Evolutionary conservation across 2,888 invertebrate genomes (phyloP).

Genomic region (Adineta ricciae): DNA sequence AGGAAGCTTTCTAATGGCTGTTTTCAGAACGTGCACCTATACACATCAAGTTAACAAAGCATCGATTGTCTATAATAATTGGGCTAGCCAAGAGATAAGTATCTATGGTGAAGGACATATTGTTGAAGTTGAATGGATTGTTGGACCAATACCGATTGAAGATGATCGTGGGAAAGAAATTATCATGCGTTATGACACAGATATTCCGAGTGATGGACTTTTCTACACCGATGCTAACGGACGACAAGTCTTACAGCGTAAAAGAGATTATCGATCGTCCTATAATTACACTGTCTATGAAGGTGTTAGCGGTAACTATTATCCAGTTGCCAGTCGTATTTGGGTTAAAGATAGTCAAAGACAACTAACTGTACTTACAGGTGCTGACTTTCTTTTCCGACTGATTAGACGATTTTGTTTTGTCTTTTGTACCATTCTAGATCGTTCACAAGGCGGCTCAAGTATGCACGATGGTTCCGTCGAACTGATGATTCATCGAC

Average conservation of each 20-base stretch:
- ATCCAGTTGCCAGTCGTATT: constrained; percentile 76
- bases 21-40: constrained; percentile 35
- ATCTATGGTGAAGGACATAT: constrained; percentile 43
- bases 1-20: too few species aligned
- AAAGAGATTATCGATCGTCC: constrained; percentile 53
- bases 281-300: constrained; percentile 53
- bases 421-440: constrained; percentile 37
- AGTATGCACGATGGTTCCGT: constrained; percentile 45
- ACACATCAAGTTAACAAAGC: constrained; percentile 62
- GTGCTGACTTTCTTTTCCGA: background rate
- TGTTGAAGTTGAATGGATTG: constrained; percentile 55
- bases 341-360: constrained; percentile 39
- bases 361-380: constrained; percentile 36
- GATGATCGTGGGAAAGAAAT: constrained; percentile 68
- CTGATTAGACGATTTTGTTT: too few species aligned
- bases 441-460: constrained; percentile 49
- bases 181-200: constrained; percentile 62
- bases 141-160: constrained; percentile 45
- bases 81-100: constrained; percentile 52
- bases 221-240: constrained; percentile 83
- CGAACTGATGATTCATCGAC: constrained; percentile 62
- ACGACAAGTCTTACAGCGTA: constrained; percentile 60
- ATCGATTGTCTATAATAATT: constrained; percentile 58
- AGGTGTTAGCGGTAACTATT: constrained; percentile 69
- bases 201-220: constrained; percentile 27